These are phyloP conservation scores for Charadrius vociferus DNA, from an alignment of 2,113 vertebrate species.

Conservation along the genomic window DNA sequence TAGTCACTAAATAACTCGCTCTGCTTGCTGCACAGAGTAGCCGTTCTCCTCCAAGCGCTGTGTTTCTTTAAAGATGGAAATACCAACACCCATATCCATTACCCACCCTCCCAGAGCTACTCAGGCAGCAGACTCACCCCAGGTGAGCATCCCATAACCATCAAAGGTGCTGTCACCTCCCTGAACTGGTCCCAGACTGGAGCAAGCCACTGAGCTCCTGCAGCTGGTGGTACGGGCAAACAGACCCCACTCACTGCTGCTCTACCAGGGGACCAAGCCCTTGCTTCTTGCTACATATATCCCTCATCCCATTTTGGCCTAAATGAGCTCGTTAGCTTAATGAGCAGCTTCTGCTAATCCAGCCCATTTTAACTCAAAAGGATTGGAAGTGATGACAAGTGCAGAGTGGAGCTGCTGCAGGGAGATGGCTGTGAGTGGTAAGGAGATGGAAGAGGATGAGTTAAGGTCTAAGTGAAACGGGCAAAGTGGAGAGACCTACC, in stretches of 20 bases:
- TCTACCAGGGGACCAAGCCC: neutral
- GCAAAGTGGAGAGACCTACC: neutral
- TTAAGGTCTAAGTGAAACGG: neutral
- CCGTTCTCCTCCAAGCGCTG: neutral
- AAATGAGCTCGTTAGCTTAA: neutral
- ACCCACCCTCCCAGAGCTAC: neutral
- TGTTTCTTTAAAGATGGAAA: neutral
- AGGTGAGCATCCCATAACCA: neutral
- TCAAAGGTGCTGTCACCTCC: neutral
- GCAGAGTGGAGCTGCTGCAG: neutral
- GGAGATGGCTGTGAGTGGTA: neutral
- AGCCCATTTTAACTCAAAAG: neutral
- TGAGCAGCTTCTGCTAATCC: neutral
- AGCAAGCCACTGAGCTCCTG: neutral
- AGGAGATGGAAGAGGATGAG: neutral
- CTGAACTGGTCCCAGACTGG: neutral
- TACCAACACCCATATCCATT: neutral
- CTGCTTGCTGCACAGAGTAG: neutral
- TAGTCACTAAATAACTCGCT: neutral
- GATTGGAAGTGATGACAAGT: neutral
- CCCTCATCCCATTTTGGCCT: neutral
- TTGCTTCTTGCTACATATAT: neutral
- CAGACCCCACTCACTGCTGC: fast-evolving
- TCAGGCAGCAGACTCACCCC: neutral
- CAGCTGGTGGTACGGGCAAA: neutral